These are phyloP conservation scores for Jacana jacana DNA, from an alignment of 2,113 vertebrate species.

Conservation along the genomic window DNA sequence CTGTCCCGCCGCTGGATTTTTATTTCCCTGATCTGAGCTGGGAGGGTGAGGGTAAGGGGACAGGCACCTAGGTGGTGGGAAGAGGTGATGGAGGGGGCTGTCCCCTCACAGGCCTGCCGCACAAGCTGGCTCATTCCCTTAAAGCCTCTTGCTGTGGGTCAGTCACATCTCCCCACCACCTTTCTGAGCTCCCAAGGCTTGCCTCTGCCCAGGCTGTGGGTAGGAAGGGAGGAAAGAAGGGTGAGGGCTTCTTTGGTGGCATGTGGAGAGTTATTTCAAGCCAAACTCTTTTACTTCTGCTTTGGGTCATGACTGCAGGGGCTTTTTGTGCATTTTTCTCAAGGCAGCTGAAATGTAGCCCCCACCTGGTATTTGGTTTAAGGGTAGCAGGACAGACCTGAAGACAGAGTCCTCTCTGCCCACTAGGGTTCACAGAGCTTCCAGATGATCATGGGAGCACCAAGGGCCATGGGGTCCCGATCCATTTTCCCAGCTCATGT, in stretches of 20 bases:
- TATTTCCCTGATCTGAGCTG: accelerated
- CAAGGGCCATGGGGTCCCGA: not conserved
- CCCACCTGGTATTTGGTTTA: not conserved
- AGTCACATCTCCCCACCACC: not conserved
- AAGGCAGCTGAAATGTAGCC: not conserved
- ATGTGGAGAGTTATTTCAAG: not conserved
- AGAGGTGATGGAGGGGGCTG: accelerated
- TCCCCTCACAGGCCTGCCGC: not conserved
- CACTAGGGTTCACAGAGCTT: not conserved
- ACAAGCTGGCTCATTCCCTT: not conserved
- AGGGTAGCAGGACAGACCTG: not conserved
- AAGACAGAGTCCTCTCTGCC: not conserved
- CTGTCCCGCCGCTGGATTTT: accelerated
- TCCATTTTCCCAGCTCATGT: accelerated
- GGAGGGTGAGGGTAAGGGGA: not conserved
- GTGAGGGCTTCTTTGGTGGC: not conserved
- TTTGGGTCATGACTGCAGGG: not conserved
- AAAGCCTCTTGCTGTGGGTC: not conserved
- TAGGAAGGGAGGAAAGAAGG: not conserved
- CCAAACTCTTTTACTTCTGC: not conserved
- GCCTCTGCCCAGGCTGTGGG: not conserved
- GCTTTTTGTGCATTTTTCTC: not conserved
- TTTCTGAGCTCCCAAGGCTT: not conserved
- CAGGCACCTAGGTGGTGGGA: accelerated
- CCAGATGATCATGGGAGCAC: not conserved